Conservation (phyloP, 1,140 invertebrate species). For the Neotoxoptera formosana region DNA sequence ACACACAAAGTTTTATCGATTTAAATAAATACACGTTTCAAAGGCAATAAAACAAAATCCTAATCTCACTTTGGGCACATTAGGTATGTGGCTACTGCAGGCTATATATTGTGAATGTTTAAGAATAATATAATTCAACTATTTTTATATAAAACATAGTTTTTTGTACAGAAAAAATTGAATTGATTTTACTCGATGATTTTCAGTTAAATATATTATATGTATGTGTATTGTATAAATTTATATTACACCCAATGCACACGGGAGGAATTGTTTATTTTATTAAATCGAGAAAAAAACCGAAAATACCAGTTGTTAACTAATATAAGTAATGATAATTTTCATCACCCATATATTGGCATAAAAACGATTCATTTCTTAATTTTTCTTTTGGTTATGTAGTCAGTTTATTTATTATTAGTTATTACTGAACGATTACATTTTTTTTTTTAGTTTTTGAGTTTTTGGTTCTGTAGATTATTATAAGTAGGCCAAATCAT, state of each 20-base stretch:
- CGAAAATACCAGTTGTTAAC: background rate
- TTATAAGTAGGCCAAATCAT: background rate
- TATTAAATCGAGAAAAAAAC: background rate
- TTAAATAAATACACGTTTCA: background rate
- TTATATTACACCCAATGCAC: background rate
- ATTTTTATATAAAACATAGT: background rate
- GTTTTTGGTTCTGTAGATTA: background rate
- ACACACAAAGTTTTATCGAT: background rate
- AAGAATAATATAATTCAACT: background rate
- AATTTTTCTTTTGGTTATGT: background rate
- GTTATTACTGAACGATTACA: background rate
- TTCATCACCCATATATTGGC: too few species aligned
- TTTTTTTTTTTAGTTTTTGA: too few species aligned
- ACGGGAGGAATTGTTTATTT: background rate
- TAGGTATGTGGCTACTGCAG: too few species aligned
- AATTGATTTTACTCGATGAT: background rate
- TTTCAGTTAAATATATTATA: background rate
- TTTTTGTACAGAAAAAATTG: background rate
- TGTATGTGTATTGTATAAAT: too few species aligned
- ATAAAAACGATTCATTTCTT: too few species aligned
- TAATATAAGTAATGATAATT: too few species aligned
- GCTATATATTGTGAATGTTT: too few species aligned
- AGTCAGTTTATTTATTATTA: too few species aligned
- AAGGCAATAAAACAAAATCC: slow-evolving; percentile 5
- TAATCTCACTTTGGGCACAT: background rate